A percentile compares a stretch with the other conserved stretches of the same genome.
phyloP scores from a whole-genome alignment of 2,113 vertebrate species.

The Siniperca knerii region DNA sequence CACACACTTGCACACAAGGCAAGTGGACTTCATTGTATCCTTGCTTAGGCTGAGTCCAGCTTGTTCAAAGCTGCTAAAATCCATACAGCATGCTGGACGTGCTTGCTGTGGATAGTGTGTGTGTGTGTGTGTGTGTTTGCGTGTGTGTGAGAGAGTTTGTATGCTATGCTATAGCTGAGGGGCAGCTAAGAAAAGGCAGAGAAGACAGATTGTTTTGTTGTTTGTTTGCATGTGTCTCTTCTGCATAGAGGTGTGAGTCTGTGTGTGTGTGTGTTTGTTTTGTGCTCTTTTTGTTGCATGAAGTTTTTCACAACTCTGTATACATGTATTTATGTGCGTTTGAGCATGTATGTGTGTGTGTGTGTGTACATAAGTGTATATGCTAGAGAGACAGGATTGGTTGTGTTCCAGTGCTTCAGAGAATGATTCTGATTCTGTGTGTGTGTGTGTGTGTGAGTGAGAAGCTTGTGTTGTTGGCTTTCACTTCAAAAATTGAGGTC shows the following conservation, averaged over 20 bases:
- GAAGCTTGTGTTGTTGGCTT: slow-evolving; percentile 20
- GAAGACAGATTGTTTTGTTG: slow-evolving; percentile 35
- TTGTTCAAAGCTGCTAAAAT: slow-evolving; percentile 58
- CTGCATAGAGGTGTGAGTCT: slow-evolving; percentile 11
- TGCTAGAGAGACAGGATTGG: slow-evolving; percentile 3
- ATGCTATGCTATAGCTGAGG: slow-evolving; percentile 27
- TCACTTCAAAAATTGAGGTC: slow-evolving; percentile 1
- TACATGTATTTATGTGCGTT: background rate
- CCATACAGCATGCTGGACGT: slow-evolving; percentile 35
- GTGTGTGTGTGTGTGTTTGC: background rate
- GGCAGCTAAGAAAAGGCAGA: slow-evolving; percentile 44
- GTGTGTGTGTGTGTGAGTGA: slow-evolving; percentile 13
- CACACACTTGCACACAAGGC: slow-evolving; percentile 10
- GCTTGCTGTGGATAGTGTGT: slow-evolving; percentile 13
- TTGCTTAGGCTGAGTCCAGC: slow-evolving; percentile 39
- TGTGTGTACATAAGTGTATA: background rate
- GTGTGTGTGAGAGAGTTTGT: background rate
- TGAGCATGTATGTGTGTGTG: background rate
- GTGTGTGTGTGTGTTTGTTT: slow-evolving; percentile 3
- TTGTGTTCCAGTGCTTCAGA: slow-evolving; percentile 28
- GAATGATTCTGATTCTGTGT: slow-evolving; percentile 29
- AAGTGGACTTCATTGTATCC: slow-evolving; percentile 42
- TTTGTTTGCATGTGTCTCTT: slow-evolving; percentile 35
- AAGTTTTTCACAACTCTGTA: slow-evolving; percentile 23
- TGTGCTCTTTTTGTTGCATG: slow-evolving; percentile 6